Percentiles rank a stretch among this genome's conserved stretches.
phyloP scores from a whole-genome alignment of 2,113 vertebrate species.

The Gymnogyps californianus region DNA sequence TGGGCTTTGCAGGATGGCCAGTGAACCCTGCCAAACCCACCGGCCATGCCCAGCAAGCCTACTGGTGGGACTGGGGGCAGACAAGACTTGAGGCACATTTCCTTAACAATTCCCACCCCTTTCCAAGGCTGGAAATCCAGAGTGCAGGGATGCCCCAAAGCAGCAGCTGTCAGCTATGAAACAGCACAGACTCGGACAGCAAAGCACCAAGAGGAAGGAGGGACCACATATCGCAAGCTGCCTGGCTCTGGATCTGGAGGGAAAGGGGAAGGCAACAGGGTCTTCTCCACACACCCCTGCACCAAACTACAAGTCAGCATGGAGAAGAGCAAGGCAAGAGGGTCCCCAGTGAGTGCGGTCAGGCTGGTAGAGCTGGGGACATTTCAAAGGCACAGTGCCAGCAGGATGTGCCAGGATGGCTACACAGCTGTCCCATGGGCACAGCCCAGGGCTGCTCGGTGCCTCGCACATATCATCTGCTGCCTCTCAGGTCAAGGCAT shows the following conservation, averaged over 20 bases:
- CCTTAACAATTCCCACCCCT: neutral
- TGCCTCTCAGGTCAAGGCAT: neutral
- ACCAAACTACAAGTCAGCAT: neutral
- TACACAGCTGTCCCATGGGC: fast-evolving
- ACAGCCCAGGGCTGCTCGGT: neutral
- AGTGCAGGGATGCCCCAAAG: neutral
- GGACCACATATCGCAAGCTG: fast-evolving
- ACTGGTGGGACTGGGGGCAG: neutral
- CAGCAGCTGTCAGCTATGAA: neutral
- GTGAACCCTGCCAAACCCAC: neutral
- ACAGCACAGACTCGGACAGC: fast-evolving
- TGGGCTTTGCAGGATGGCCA: neutral
- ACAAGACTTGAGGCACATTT: fast-evolving
- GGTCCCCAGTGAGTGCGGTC: fast-evolving
- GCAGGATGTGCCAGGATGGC: fast-evolving
- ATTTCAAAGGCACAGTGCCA: neutral
- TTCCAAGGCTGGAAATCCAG: neutral
- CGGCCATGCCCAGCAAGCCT: neutral
- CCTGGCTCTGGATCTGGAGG: neutral
- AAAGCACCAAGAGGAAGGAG: neutral
- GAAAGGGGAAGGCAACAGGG: neutral
- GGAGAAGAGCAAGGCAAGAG: neutral
- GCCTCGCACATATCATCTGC: neutral
- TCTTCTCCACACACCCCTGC: neutral
- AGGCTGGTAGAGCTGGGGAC: fast-evolving